Evolutionary conservation across 2,888 invertebrate species (phyloP).

Genomic region (Dicyrtomina minuta): DNA sequence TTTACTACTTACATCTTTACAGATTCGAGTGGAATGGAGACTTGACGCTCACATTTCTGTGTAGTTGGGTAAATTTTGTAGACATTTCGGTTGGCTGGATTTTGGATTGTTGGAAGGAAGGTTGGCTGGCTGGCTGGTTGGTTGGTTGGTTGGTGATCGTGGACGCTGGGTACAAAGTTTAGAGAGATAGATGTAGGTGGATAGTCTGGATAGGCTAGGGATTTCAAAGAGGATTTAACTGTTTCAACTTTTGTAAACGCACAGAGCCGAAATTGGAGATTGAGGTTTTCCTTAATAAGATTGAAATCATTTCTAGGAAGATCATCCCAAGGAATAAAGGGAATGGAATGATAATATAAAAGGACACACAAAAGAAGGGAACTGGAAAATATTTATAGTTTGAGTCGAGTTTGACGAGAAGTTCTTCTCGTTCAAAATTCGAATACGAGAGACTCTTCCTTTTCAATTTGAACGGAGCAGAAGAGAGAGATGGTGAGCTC

Average conservation of each 20-base stretch:
- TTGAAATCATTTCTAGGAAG: conserved; percentile 14
- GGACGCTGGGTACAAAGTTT: neutral
- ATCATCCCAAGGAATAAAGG: neutral
- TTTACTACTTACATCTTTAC: too few species aligned
- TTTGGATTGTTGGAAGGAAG: too few species aligned
- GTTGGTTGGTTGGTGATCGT: too few species aligned
- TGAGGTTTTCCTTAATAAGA: conserved; percentile 25
- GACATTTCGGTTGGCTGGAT: too few species aligned
- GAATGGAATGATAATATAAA: neutral
- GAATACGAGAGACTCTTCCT: neutral
- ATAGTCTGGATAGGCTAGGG: neutral
- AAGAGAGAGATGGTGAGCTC: too few species aligned
- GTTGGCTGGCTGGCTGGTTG: too few species aligned
- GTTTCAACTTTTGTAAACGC: neutral
- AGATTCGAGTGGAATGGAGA: too few species aligned
- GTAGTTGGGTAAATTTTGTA: too few species aligned
- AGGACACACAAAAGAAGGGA: neutral
- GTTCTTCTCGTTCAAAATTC: too few species aligned
- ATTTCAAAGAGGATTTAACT: neutral
- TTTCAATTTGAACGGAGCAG: neutral
- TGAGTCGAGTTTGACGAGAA: neutral
- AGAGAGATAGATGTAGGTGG: neutral
- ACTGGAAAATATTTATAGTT: conserved; percentile 2
- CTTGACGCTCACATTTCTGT: too few species aligned
- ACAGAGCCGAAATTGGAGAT: conserved; percentile 10